Evolutionary conservation across 1,140 invertebrate species (phyloP), one percentile per base, ranked within the genome.

Genomic region (Agrilus planipennis): DNA sequence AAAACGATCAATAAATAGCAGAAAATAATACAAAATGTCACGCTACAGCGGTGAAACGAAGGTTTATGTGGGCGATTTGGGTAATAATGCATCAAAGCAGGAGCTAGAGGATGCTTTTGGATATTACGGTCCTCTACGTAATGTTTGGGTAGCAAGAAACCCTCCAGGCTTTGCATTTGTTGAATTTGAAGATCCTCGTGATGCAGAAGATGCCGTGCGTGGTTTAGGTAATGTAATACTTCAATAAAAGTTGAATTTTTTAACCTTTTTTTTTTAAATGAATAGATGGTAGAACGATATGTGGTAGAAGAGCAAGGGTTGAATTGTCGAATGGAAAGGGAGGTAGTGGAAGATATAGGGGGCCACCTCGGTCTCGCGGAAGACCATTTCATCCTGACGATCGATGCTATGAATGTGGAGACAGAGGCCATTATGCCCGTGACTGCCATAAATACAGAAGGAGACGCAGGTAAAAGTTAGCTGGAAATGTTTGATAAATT

Each of bases 41-140:
- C 72, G 82, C 28, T 81, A 84, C 61, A 76, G 79, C 40, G 75
- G 79, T 28, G 93, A 96, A 59, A 89, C 88, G 53, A 98, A 98
- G 66, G 81, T 97, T 7, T 98, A 97, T 64, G 89, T 98, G 17
- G 94, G 94, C 23, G 91, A 96, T 71, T 71, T 97, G 57, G 84
- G 77, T 34, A 83, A 78, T 55, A 84, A 77, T 60, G 86, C 85
- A n/a, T 86, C 84, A 14, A 87, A 89, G 60, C 84, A 87, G 54
- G 87, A 93, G 62, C 62, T 94, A 29, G 89, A 94, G 65, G 86
- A 92, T 65, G 84, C 88, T 6, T 98, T 98, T 63, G 80, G 84
- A 36, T 88, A 93, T 53, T 98, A 95, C 64, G 94, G 94, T 3
- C 82, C 86, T 19, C 66, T 97, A 45, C 77, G 83, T 47, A 94